Percentiles rank a stretch among this genome's conserved stretches.
phyloP scores from a whole-genome alignment of 2,888 invertebrate genomes.

The Netelia melanura region DNA sequence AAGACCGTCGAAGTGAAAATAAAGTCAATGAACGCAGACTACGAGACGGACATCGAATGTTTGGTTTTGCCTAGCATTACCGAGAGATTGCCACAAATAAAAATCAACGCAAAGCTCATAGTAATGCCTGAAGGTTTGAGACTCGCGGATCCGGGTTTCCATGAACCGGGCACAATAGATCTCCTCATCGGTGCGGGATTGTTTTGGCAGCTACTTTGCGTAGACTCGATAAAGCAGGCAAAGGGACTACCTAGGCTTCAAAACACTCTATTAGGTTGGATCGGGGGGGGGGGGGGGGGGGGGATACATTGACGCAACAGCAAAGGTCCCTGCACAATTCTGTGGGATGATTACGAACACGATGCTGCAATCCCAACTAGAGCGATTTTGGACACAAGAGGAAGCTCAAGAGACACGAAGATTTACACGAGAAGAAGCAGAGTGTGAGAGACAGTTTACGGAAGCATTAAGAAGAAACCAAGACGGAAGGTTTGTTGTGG shows the following conservation, averaged over 20 bases:
- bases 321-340: not conserved
- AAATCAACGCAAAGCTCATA: constrained; percentile 39
- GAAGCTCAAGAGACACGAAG: constrained; percentile 32
- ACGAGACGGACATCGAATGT: constrained; percentile 41
- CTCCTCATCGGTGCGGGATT: constrained; percentile 57
- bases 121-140: constrained; percentile 49
- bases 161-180: constrained; percentile 57
- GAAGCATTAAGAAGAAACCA: constrained; percentile 45
- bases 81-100: constrained; percentile 52
- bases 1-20: constrained; percentile 2
- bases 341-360: constrained; percentile 52
- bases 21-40: constrained; percentile 37
- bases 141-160: constrained; percentile 60
- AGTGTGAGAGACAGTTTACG: constrained; percentile 60
- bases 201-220: constrained; percentile 63
- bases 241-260: constrained; percentile 39
- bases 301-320: not conserved
- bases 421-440: constrained; percentile 47
- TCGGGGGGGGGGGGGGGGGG: too few species aligned
- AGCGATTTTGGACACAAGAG: constrained; percentile 61
- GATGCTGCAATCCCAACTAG: constrained; percentile 41
- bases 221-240: constrained; percentile 36
- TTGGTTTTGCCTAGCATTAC: constrained; percentile 66
- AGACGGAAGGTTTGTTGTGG: constrained; percentile 55
- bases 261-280: constrained; percentile 61